These are phyloP conservation scores for Limnodromus scolopaceus DNA, from an alignment of 2,797 vertebrate species.

Conservation along the genomic window DNA sequence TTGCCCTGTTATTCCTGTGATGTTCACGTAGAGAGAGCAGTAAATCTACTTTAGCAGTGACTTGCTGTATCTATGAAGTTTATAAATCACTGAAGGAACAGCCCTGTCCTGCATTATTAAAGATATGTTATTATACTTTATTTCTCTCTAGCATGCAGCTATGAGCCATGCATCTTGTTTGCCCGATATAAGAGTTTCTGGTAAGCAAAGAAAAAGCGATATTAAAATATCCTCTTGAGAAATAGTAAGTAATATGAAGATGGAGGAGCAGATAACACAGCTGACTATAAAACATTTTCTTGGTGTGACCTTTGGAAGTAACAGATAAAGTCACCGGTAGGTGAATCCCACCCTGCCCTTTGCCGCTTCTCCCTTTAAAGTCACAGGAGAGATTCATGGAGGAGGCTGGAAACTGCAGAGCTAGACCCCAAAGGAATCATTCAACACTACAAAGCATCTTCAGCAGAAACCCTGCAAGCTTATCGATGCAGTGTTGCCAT, in stretches of 20 bases:
- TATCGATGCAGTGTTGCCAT: not conserved
- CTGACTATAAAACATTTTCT: not conserved
- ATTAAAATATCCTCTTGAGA: not conserved
- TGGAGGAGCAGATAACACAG: not conserved
- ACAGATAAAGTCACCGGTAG: not conserved
- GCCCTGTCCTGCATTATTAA: conserved; percentile 20
- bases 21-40: not conserved
- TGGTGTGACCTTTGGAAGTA: not conserved
- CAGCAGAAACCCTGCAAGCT: not conserved
- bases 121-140: not conserved
- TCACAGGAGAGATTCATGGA: not conserved
- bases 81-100: not conserved
- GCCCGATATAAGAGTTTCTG: not conserved
- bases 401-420: not conserved
- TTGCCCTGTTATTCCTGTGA: not conserved
- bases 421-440: not conserved
- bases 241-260: not conserved
- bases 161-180: not conserved
- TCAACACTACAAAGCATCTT: not conserved
- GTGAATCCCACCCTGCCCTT: not conserved
- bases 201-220: not conserved
- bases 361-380: not conserved
- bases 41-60: conserved; percentile 3
- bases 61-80: not conserved
- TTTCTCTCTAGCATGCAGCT: not conserved